Base-by-base conservation (phyloP, 2,888 invertebrate genomes). In the Eupithecia exiguata region DNA sequence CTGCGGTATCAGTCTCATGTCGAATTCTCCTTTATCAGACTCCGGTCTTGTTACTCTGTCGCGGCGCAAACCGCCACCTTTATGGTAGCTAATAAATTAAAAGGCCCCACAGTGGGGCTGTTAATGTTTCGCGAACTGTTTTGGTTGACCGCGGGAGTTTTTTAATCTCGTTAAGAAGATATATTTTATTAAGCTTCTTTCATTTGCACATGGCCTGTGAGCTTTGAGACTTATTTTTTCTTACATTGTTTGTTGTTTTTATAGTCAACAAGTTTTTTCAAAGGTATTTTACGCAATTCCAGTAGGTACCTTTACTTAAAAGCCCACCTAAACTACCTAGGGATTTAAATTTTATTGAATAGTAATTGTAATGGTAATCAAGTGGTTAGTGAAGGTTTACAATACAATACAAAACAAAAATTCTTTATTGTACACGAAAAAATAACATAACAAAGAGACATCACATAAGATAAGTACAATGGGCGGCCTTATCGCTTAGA, bases 91-190 rank as follows among this genome's bases (percentile, higher is more conserved):
- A 76, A 80, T 80, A 80, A 79, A 80, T 80, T 76, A 80, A 74
- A 77, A 78, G 74, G 74, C 75, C 76, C 76, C 74, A 75, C 75
- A 67, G 72, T 78, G 75, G 69, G 69, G 74, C 75, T 80, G 77
- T 77, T 79, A 79, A 80, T 80, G 79, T 77, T 80, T 77, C 40
- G 76, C 69, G 74, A 53, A 77, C 71, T 79, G 74, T 75, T 75
- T 75, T 49, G 65, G 77, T 76, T 78, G 74, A 74, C 74, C 69
- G 49, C 10, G 53, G 71, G 36, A 61, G 35, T 62, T 62, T 62
- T 62, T 62, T 35, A 62, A 62, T 62, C 18, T 62, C 43, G 40
- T 62, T 35, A 35, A 35, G 35, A 62, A 30, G 61, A 61, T 16
- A 16, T 61, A 62, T 62, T 62, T 62, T 35, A 18, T 35, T 18